phyloP scores from a whole-genome alignment of 1,140 invertebrate genomes.

The Drosophila busckii region DNA sequence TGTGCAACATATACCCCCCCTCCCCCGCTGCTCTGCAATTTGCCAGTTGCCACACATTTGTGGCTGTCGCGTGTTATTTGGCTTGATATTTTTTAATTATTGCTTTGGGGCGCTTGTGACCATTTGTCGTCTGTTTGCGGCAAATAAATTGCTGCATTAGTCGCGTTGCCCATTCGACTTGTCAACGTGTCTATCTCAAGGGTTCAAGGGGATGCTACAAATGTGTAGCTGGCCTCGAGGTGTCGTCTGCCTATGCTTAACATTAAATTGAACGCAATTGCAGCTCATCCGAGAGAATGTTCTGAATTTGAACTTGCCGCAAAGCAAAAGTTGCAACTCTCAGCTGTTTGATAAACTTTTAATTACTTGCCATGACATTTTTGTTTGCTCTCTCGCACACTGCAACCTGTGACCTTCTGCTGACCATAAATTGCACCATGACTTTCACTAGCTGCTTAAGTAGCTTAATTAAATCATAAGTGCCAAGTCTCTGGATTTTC shows the following conservation, averaged over 20 bases:
- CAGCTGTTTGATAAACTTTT: conserved; percentile 8
- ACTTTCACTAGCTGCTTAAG: too few relatives aligned
- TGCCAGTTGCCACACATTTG: background rate
- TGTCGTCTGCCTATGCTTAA: conserved; percentile 28
- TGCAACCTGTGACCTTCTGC: too few relatives aligned
- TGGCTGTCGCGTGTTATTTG: conserved; percentile 31
- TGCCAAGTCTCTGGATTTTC: too few relatives aligned
- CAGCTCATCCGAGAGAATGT: background rate
- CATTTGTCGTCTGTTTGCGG: conserved; percentile 21
- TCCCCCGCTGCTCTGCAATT: background rate
- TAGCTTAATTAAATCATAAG: too few relatives aligned
- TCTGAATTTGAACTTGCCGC: background rate
- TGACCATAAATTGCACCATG: too few relatives aligned
- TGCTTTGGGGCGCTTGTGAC: conserved; percentile 5
- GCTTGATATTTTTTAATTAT: conserved; percentile 28
- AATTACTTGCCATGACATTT: conserved; percentile 20
- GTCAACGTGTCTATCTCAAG: conserved; percentile 25
- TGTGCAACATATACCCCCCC: conserved; percentile 2
- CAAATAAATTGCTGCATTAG: conserved; percentile 42
- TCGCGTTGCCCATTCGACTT: conserved; percentile 51
- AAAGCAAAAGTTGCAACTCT: background rate
- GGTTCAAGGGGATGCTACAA: conserved; percentile 1
- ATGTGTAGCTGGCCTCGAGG: conserved; percentile 45
- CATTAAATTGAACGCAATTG: conserved; percentile 17
- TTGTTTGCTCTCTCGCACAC: too few relatives aligned